Evolutionary conservation across 2,888 invertebrate genomes (phyloP).

Genomic region (Eupithecia exiguata): DNA sequence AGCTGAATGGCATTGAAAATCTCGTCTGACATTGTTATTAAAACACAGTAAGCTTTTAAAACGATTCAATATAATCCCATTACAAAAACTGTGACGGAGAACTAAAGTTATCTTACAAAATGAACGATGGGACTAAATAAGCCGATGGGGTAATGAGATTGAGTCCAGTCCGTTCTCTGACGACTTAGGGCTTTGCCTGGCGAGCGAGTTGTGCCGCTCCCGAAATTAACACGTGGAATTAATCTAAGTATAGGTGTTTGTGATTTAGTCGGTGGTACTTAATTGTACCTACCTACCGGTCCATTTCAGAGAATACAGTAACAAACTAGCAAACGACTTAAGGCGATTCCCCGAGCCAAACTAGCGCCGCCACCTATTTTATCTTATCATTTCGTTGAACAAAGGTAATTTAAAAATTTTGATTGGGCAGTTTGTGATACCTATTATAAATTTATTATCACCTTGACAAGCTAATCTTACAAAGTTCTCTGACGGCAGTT

Average conservation of each 20-base stretch:
- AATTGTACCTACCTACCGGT: too few relatives aligned
- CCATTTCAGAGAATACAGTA: background rate
- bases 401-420: too few relatives aligned
- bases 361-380: too few relatives aligned
- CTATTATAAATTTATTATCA: too few relatives aligned
- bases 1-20: background rate
- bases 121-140: constrained; percentile 57
- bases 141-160: constrained; percentile 59
- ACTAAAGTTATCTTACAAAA: constrained; percentile 45
- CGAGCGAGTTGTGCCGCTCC: constrained; percentile 8
- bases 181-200: constrained; percentile 31
- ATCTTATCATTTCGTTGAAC: too few relatives aligned
- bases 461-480: too few relatives aligned
- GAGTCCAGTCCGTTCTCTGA: constrained; percentile 58
- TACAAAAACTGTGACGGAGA: constrained; percentile 45
- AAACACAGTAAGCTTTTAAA: constrained; percentile 29
- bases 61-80: constrained; percentile 35
- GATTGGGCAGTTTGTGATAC: too few relatives aligned
- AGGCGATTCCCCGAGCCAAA: too few relatives aligned
- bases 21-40: constrained; percentile 19
- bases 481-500: too few relatives aligned
- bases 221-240: constrained; percentile 5
- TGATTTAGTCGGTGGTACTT: too few relatives aligned
- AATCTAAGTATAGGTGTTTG: background rate
- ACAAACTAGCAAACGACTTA: too few relatives aligned